A percentile compares a stretch with the other conserved stretches of the same genome.
Conservation (phyloP, 1,140 invertebrate genomes). For the Bombus confusus region DNA sequence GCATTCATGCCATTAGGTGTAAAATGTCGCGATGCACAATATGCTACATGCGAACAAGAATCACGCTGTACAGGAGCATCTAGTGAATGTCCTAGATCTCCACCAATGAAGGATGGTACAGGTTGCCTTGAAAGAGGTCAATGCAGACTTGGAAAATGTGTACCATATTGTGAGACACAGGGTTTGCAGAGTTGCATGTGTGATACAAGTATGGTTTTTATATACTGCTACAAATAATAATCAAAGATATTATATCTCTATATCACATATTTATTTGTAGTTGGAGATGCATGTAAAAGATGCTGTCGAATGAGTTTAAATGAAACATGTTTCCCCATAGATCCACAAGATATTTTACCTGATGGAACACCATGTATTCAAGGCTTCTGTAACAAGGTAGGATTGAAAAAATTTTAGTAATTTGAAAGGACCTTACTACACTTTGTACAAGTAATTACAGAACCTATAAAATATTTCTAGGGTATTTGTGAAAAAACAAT, state of each 20-base stretch:
- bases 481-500: conserved; percentile 97
- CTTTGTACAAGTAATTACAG: neutral
- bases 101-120: conserved; percentile 93
- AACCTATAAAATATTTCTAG: conserved; percentile 80
- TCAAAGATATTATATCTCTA: neutral
- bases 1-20: conserved; percentile 90
- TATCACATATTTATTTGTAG: conserved; percentile 81
- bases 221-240: neutral
- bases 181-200: conserved; percentile 97
- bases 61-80: conserved; percentile 89
- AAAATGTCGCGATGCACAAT: conserved; percentile 94
- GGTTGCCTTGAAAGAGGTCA: conserved; percentile 94
- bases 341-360: conserved; percentile 92
- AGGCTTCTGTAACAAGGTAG: conserved; percentile 96
- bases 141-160: conserved; percentile 92
- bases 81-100: conserved; percentile 90
- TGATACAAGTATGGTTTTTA: conserved; percentile 88
- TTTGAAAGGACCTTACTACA: neutral
- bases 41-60: conserved; percentile 95
- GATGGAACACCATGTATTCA: conserved; percentile 98
- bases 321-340: conserved; percentile 94
- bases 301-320: conserved; percentile 96
- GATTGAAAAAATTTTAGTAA: conserved; percentile 2
- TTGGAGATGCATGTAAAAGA: conserved; percentile 92
- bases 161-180: conserved; percentile 96